A percentile compares a stretch with the other conserved stretches of the same genome.
phyloP scores from a whole-genome alignment of 2,888 invertebrate genomes.

The Eupithecia subumbrata region DNA sequence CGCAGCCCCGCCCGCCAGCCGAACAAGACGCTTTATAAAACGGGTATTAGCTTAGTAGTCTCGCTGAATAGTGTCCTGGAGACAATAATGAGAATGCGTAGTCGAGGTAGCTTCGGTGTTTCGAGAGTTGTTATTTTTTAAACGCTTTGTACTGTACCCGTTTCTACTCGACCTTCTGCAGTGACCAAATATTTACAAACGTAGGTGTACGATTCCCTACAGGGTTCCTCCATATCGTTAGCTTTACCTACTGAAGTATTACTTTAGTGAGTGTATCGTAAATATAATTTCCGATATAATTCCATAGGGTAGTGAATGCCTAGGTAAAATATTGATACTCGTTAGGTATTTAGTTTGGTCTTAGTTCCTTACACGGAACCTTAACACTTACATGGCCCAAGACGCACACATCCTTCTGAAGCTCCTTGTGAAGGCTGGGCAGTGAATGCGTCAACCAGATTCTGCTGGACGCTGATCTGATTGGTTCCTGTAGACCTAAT shows the following conservation, averaged over 20 bases:
- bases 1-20: conserved; percentile 63
- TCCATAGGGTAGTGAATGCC: conserved; percentile 70
- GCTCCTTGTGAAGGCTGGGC: too few species aligned
- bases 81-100: conserved; percentile 74
- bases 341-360: background rate
- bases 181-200: conserved; percentile 78
- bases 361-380: background rate
- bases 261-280: conserved; percentile 75
- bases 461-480: background rate
- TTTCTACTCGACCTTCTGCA: conserved; percentile 69
- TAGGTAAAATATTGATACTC: background rate
- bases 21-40: conserved; percentile 75
- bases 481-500: background rate
- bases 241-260: conserved; percentile 82
- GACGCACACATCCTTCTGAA: too few species aligned
- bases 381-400: too few species aligned
- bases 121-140: conserved; percentile 66
- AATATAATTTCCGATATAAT: conserved; percentile 71
- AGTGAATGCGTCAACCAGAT: background rate
- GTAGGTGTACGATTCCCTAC: conserved; percentile 77
- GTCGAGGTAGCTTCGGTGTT: conserved; percentile 69
- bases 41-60: conserved; percentile 64
- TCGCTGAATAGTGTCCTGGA: conserved; percentile 59
- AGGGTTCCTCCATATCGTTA: conserved; percentile 84
- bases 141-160: conserved; percentile 66